phyloP scores from a whole-genome alignment of 92 coral and sea anemone genomes.

The Zoanthus sansibaricus region DNA sequence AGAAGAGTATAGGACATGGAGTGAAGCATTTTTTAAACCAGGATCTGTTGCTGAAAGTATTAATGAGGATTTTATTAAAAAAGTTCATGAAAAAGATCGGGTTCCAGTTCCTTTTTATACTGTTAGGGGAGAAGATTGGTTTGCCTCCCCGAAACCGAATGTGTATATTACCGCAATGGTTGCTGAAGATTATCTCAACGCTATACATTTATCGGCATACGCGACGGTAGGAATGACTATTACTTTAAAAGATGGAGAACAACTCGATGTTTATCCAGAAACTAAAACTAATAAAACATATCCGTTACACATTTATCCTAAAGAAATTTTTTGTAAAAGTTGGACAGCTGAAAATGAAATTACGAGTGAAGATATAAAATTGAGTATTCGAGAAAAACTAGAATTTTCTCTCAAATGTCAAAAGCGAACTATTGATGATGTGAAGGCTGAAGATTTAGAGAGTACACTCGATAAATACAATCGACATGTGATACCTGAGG shows the following conservation, averaged over 20 bases:
- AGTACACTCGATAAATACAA: background rate
- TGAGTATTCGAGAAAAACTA: background rate
- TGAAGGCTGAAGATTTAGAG: background rate
- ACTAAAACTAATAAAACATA: background rate
- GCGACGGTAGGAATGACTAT: background rate
- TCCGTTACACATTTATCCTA: background rate
- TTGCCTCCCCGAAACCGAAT: background rate
- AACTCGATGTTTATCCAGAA: background rate
- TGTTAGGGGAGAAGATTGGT: background rate
- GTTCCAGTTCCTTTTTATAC: background rate
- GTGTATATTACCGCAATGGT: background rate
- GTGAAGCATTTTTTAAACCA: background rate
- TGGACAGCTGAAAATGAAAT: background rate
- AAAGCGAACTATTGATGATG: background rate
- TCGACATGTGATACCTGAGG: background rate
- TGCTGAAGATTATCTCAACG: background rate
- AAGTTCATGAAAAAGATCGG: background rate
- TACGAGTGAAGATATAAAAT: background rate
- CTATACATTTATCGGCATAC: background rate
- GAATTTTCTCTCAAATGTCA: background rate
- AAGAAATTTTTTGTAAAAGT: background rate
- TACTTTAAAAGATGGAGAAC: background rate
- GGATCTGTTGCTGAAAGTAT: background rate
- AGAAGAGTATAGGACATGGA: background rate
- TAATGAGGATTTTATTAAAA: background rate